phyloP scores from a whole-genome alignment of 2,888 invertebrate species.

The Luperina testacea region DNA sequence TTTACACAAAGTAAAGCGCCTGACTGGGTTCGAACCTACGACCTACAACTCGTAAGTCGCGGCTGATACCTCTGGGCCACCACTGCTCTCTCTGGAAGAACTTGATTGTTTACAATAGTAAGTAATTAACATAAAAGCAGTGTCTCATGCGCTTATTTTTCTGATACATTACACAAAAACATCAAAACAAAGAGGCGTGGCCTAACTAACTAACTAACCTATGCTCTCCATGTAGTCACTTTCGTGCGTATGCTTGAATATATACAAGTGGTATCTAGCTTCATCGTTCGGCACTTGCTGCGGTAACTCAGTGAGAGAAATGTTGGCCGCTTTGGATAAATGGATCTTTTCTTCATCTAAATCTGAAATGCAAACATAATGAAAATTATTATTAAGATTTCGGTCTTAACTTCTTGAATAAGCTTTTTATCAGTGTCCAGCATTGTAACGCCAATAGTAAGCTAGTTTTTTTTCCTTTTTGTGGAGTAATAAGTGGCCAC shows the following conservation, averaged over 20 bases:
- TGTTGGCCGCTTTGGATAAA: conserved; percentile 93
- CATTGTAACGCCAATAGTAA: neutral
- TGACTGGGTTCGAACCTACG: too few relatives aligned
- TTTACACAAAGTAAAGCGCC: too few relatives aligned
- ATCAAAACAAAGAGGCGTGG: too few relatives aligned
- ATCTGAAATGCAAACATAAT: conserved; percentile 87
- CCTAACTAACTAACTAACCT: conserved; percentile 87
- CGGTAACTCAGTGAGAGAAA: conserved; percentile 92
- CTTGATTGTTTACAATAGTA: neutral
- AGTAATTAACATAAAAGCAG: too few relatives aligned
- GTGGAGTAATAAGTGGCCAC: too few relatives aligned
- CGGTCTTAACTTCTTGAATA: neutral
- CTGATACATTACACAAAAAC: too few relatives aligned
- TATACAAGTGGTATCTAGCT: conserved; percentile 97
- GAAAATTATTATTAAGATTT: neutral
- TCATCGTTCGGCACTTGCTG: conserved; percentile 95
- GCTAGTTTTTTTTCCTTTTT: neutral
- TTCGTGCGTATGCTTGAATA: conserved; percentile 97
- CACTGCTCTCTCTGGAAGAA: too few relatives aligned
- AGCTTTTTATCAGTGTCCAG: neutral
- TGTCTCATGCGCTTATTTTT: too few relatives aligned
- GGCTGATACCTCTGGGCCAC: too few relatives aligned
- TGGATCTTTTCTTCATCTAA: conserved; percentile 96
- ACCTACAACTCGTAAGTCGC: too few relatives aligned
- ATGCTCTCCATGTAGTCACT: conserved; percentile 96